These are phyloP conservation scores for Malurus alboscapulatus DNA, from an alignment of 2,113 vertebrate species.

Conservation along the genomic window DNA sequence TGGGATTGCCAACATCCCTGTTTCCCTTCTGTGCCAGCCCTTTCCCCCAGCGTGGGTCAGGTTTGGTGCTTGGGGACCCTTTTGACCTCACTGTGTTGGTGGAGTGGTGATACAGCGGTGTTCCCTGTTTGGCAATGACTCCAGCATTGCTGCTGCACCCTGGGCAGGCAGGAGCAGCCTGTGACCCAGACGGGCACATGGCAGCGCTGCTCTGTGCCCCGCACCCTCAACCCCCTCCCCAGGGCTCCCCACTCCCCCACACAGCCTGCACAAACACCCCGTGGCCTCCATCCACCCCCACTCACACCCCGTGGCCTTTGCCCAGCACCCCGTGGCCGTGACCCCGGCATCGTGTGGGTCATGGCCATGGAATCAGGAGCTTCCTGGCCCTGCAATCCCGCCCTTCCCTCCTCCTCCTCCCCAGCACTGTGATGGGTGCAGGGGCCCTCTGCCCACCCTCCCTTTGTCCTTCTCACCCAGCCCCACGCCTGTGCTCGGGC, in stretches of 20 bases:
- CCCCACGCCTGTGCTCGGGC: background rate
- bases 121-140: background rate
- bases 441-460: background rate
- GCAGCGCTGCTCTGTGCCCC: background rate
- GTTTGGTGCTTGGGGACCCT: background rate
- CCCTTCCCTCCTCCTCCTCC: background rate
- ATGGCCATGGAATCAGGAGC: rapidly evolving
- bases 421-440: rapidly evolving
- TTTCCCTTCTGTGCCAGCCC: background rate
- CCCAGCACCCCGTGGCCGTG: background rate
- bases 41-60: rapidly evolving
- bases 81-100: rapidly evolving
- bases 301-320: background rate
- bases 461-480: too few relatives aligned
- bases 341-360: rapidly evolving
- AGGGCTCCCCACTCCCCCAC: background rate
- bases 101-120: rapidly evolving
- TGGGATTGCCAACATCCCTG: background rate
- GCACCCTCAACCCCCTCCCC: background rate
- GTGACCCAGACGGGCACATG: rapidly evolving
- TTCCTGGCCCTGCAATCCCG: background rate
- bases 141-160: background rate
- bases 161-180: rapidly evolving
- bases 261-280: background rate
- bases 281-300: background rate